Conservation (phyloP, 1,140 invertebrate genomes). For the Battus philenor region DNA sequence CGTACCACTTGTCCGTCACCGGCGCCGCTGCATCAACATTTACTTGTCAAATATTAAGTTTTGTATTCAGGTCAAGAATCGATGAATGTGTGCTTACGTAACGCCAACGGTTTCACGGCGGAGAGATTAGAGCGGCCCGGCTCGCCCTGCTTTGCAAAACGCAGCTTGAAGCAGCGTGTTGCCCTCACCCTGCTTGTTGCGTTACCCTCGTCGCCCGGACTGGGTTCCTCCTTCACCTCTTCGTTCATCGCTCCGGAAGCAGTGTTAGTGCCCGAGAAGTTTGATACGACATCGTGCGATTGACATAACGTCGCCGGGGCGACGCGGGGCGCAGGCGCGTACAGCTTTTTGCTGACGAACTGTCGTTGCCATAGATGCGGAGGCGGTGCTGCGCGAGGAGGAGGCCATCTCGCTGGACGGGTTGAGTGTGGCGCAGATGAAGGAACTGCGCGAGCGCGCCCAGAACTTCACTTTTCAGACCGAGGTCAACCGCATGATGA, state of each 20-base stretch:
- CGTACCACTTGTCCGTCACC: conserved; percentile 23
- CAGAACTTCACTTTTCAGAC: conserved; percentile 97
- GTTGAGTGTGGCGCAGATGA: conserved; percentile 94
- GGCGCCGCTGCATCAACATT: conserved; percentile 17
- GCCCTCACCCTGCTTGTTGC: conserved; percentile 4
- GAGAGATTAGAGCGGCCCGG: conserved; percentile 54
- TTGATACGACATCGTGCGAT: no score
- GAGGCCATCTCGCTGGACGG: conserved; percentile 98
- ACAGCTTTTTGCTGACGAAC: no score
- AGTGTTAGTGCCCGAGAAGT: neutral
- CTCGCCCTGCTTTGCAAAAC: conserved; percentile 48
- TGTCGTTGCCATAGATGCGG: conserved; percentile 78
- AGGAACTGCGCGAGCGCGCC: conserved; percentile 92
- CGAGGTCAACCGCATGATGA: conserved; percentile 99
- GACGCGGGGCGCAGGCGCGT: no score
- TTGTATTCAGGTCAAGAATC: neutral
- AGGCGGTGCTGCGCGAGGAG: conserved; percentile 91
- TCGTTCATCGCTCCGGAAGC: neutral
- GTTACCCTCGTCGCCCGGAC: conserved; percentile 6
- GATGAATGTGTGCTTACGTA: conserved; percentile 27
- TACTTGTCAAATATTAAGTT: no score
- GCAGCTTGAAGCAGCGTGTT: conserved; percentile 49
- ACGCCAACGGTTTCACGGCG: conserved; percentile 36
- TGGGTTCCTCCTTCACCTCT: neutral
- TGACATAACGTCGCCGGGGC: neutral